Base-by-base conservation (phyloP, 2,888 invertebrate genomes). In the Torymus texanus region DNA sequence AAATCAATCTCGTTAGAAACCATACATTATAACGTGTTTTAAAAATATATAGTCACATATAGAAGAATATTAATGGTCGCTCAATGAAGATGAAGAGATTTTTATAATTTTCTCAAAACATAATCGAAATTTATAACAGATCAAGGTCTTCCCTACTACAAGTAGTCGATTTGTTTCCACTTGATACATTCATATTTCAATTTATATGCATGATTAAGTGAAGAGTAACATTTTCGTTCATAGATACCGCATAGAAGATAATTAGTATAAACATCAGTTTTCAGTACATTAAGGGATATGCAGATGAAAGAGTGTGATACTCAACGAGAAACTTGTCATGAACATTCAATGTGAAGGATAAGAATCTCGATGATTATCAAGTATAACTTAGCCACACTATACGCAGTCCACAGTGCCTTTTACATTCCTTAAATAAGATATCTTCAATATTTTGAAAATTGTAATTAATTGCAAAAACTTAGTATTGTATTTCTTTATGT, bases 201-300 rank as follows among this genome's bases (percentile, higher is more conserved):
- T 83, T 82, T 83, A 83, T 41, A 41, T 80, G 78, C 61, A 82
- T 78, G 76, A 72, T 75, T 81, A 82, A 81, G 82, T 82, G 80
- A 84, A 83, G 82, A 83, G 81, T 85, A 84, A 85, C 83, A 83
- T 82, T 81, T 84, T 83, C 84, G 83, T 83, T 86, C 83, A 81
- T 87, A 86, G 85, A 86, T 88, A 88, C 85, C 84, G 85, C 85
- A 86, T 87, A 87, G 87, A 87, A 87, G 87, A 86, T 86, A 86
- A 86, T 86, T 82, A 88, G 87, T 89, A 88, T 88, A 89, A 89
- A 89, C 85, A 85, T 88, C 88, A 88, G 87, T 87, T 85, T 83
- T 87, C 87, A 87, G 87, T 88, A 90, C 88, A 89, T 89, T 86
- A 85, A 89, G 87, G 87, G 90, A 90, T 90, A 90, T 90, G 90